Percentiles rank a stretch among this genome's conserved stretches.
Evolutionary conservation across 2,113 vertebrate species (phyloP).

Genomic region (Aleadryas rufinucha): DNA sequence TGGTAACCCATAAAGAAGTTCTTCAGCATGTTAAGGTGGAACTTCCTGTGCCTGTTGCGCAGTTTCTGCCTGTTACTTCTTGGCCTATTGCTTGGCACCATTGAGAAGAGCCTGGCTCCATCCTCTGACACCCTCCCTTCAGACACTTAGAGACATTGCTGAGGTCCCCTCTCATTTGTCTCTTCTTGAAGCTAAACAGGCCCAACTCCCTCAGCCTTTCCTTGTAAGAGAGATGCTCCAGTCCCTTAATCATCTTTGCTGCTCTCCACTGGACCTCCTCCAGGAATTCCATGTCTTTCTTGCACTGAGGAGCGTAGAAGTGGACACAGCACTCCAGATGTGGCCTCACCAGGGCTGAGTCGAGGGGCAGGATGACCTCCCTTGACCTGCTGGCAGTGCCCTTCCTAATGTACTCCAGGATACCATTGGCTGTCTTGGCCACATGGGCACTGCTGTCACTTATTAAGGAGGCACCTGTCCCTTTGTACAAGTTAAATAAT

Average conservation of each 20-base stretch:
- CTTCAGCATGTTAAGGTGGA: not conserved
- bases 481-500: not conserved
- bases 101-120: not conserved
- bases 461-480: not conserved
- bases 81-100: not conserved
- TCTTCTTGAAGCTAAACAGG: not conserved
- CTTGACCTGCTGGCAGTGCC: not conserved
- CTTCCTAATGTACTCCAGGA: not conserved
- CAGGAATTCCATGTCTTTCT: not conserved
- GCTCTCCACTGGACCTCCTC: not conserved
- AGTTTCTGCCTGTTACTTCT: not conserved
- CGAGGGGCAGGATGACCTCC: too few relatives aligned
- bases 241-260: too few relatives aligned
- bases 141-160: not conserved
- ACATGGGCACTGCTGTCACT: not conserved
- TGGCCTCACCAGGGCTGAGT: too few relatives aligned
- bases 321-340: not conserved
- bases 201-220: not conserved
- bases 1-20: not conserved
- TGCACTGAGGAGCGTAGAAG: not conserved
- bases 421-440: not conserved
- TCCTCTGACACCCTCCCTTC: not conserved
- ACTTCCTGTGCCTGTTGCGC: fast-evolving
- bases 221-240: not conserved
- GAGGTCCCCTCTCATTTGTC: not conserved